phyloP scores from a whole-genome alignment of 2,797 vertebrate genomes.

The Centropyge bicolor region DNA sequence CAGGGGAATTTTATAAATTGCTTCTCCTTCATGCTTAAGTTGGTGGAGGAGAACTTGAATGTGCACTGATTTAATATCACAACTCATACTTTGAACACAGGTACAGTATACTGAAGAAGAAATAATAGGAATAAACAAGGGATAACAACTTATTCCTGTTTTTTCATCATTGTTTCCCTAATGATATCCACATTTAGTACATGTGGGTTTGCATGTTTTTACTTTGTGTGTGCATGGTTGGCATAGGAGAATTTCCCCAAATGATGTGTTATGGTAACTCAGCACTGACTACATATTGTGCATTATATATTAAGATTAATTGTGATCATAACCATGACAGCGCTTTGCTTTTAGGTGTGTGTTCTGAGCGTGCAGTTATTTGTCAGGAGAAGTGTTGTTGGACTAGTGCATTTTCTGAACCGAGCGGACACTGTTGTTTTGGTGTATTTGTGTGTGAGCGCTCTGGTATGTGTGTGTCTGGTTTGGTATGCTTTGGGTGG shows the following conservation, averaged over 20 bases:
- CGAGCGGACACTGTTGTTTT: slow-evolving; percentile 32
- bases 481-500: slow-evolving; percentile 54
- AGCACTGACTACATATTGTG: neutral
- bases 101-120: neutral
- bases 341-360: slow-evolving; percentile 23
- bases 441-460: slow-evolving; percentile 23
- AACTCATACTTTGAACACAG: neutral
- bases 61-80: neutral
- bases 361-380: neutral
- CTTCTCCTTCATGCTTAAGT: neutral
- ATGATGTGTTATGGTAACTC: neutral
- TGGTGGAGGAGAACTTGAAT: neutral
- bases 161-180: neutral
- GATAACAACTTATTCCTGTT: neutral
- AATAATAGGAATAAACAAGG: neutral
- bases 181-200: neutral
- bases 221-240: neutral
- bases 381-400: slow-evolving; percentile 24
- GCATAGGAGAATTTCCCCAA: neutral
- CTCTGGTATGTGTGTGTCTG: slow-evolving; percentile 41
- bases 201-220: neutral
- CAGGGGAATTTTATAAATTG: neutral
- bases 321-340: neutral
- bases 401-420: slow-evolving; percentile 35
- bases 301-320: neutral